Conservation (phyloP, 1,140 invertebrate species). For the Epicauta chinensis region DNA sequence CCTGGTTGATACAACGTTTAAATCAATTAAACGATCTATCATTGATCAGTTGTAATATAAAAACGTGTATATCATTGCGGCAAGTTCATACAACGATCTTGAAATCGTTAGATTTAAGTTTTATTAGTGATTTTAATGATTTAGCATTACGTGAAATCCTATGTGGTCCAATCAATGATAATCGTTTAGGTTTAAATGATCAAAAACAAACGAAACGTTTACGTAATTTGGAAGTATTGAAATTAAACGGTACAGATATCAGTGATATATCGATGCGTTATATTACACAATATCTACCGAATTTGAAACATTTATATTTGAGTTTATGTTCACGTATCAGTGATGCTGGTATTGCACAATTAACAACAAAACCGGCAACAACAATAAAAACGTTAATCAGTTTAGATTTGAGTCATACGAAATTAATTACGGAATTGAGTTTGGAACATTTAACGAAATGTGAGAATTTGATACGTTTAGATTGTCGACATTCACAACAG, state of each 20-base stretch:
- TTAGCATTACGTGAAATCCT: conserved; percentile 73
- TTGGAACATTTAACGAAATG: conserved; percentile 71
- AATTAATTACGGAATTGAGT: conserved; percentile 72
- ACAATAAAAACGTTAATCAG: conserved; percentile 52
- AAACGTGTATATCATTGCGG: conserved; percentile 71
- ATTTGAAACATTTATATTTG: conserved; percentile 68
- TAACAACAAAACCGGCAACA: conserved; percentile 59
- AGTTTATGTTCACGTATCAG: conserved; percentile 82
- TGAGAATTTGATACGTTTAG: conserved; percentile 56
- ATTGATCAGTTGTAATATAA: conserved; percentile 73
- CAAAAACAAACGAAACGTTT: conserved; percentile 77
- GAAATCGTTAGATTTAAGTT: conserved; percentile 71
- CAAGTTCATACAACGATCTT: conserved; percentile 79
- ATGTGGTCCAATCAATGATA: conserved; percentile 77
- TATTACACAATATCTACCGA: conserved; percentile 69
- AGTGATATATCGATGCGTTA: conserved; percentile 80
- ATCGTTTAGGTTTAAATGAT: conserved; percentile 74
- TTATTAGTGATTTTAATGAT: conserved; percentile 76
- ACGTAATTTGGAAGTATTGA: conserved; percentile 65
- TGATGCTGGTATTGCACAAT: conserved; percentile 80
- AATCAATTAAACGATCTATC: conserved; percentile 75
- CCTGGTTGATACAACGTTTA: conserved; percentile 79
- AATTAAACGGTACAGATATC: conserved; percentile 79
- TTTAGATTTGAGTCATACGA: conserved; percentile 74
- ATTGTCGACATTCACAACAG: conserved; percentile 68